phyloP scores from a whole-genome alignment of 2,113 vertebrate species.

The cat (Felis catus) region F.catus_Fca126_mat1.0 CM031416.1:50474001-50474500 shows the following conservation, averaged over 20 bases:
- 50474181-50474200: not conserved
- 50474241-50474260: not conserved
- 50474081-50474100: not conserved
- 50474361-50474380: not conserved
- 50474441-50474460: not conserved
- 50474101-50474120: not conserved
- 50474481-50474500: not conserved
- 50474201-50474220: not conserved
- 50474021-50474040: not conserved
- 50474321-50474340: not conserved
- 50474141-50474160: not conserved
- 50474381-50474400: not conserved
- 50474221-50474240: not conserved
- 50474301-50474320: not conserved
- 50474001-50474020: not conserved
- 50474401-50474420: not conserved
- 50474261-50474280: not conserved
- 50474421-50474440: not conserved
- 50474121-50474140: not conserved
- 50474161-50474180: not conserved
- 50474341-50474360: not conserved
- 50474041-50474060: not conserved
- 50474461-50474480: not conserved
- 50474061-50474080: not conserved
- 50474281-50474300: not conserved